Evolutionary conservation across 2,113 vertebrate species (phyloP), one percentile per base, ranked within the genome.

Genomic region (Brienomyrus brachyistius): DNA sequence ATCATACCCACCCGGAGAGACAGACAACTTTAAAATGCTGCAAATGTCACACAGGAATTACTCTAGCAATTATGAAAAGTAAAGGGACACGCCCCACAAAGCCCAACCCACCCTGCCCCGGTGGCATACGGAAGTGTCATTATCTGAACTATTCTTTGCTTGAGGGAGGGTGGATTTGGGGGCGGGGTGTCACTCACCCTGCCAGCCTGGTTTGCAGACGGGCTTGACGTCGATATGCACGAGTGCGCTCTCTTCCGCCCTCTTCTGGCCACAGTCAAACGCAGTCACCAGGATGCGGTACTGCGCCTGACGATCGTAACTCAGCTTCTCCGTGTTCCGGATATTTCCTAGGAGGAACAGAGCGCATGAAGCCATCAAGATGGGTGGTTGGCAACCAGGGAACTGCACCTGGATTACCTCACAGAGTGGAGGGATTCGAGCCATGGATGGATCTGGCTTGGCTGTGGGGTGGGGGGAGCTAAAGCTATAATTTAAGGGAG

Each of bases 151-250:
- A 59, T 59, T 59, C 21, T n/a, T n/a, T 59, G 56, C 7, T 23
- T 62, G 21, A 54, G 17, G 15, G 52, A 10, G 3, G 62, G 62
- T 59, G 21, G 23, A n/a, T 66, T 66, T 66, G 62, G n/a, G 3
- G 9, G 9, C 1, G n/a, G 62, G 62, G 62, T 70, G 27, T 70
- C 62, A 70, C 94, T 91, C 94, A 99, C 98, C 98, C 97, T 99
- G 98, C 98, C 98, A 99, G 91, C 98, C 98, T 13, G 98, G 98
- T 91, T 98, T 99, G 95, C 98, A 99, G 89, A 98, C 96, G 0
- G 98, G 98, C 93, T 98, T 98, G 93, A 99, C 96, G 0, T 97
- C 96, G 56, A 99, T 98, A 93, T 84, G 96, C 23, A 99, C 97
- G 6, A 96, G 91, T 9, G 97, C 97, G 70, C 97, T 97, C 92